A percentile compares a stretch with the other conserved stretches of the same genome.
phyloP scores from a whole-genome alignment of 92 coral and sea anemone genomes.

The Zoanthus gigantus region DNA sequence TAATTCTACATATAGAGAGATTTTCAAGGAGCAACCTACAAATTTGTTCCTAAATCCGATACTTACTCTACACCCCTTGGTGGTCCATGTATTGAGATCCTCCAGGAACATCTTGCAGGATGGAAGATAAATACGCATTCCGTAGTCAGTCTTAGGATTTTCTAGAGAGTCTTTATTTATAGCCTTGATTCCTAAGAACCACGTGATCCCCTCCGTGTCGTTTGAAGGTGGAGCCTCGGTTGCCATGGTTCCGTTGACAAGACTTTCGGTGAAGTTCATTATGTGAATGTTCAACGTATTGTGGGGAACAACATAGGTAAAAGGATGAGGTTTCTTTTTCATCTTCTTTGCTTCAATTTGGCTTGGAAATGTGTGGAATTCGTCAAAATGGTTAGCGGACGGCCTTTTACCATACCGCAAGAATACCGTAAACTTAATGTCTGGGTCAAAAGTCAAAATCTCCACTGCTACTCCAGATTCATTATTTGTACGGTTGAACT shows the following conservation, averaged over 20 bases:
- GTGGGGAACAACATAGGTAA: slow-evolving; percentile 80
- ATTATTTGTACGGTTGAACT: slow-evolving; percentile 86
- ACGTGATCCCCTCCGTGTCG: slow-evolving; percentile 60
- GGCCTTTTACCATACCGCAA: slow-evolving; percentile 77
- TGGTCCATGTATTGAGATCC: slow-evolving; percentile 81
- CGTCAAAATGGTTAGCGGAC: slow-evolving; percentile 80
- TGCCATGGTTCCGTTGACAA: slow-evolving; percentile 58
- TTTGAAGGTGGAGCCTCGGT: slow-evolving; percentile 31
- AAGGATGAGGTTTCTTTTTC: slow-evolving; percentile 88
- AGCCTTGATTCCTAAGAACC: slow-evolving; percentile 86
- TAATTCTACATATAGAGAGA: too few species aligned
- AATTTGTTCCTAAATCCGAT: background rate
- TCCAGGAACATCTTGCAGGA: slow-evolving; percentile 91
- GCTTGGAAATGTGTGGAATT: slow-evolving; percentile 76
- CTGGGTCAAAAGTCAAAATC: slow-evolving; percentile 71
- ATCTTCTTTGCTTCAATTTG: slow-evolving; percentile 77
- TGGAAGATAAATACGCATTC: slow-evolving; percentile 85
- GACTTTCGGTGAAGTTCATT: slow-evolving; percentile 37
- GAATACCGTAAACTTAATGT: slow-evolving; percentile 68
- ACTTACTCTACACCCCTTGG: slow-evolving; percentile 89
- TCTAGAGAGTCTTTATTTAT: slow-evolving; percentile 71
- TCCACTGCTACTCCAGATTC: slow-evolving; percentile 82
- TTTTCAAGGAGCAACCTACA: background rate
- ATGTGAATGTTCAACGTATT: slow-evolving; percentile 64
- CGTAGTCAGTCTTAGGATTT: slow-evolving; percentile 72